Percentiles rank a stretch among this genome's conserved stretches.
Conservation (phyloP, 2,113 vertebrate species). For the Cyanoramphus novaezelandiae region DNA sequence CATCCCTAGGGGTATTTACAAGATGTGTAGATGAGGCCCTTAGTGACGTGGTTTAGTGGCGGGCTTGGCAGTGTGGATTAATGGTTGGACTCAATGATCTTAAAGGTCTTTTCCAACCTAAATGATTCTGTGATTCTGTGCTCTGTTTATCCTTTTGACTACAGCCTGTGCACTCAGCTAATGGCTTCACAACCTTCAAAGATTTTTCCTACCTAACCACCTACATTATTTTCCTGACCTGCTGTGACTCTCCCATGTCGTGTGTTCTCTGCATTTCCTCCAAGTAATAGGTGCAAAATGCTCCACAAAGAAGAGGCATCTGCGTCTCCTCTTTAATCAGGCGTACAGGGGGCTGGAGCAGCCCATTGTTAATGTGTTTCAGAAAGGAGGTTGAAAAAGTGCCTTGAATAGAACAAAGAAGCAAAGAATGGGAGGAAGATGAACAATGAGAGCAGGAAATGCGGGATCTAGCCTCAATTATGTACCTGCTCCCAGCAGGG, state of each 20-base stretch:
- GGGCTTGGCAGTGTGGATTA: not conserved
- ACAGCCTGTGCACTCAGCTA: not conserved
- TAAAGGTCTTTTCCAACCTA: not conserved
- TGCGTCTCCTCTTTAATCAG: not conserved
- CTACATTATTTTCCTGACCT: slow-evolving; percentile 1
- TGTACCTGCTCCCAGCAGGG: not conserved
- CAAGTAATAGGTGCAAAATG: not conserved
- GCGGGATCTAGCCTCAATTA: not conserved
- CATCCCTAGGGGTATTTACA: not conserved
- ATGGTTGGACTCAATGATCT: not conserved
- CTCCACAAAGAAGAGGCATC: not conserved
- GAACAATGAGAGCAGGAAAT: not conserved
- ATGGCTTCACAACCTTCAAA: slow-evolving; percentile 39
- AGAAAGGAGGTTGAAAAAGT: not conserved
- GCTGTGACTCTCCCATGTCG: not conserved
- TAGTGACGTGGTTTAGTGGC: not conserved
- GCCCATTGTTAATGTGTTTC: not conserved
- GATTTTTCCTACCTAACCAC: not conserved
- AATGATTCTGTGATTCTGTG: not conserved
- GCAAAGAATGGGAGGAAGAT: not conserved
- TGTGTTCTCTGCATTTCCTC: not conserved
- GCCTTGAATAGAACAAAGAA: not conserved
- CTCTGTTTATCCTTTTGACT: slow-evolving; percentile 29
- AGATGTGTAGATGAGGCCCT: not conserved
- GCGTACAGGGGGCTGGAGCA: not conserved